These are phyloP conservation scores for Stenopsyche tienmushanensis DNA, from an alignment of 1,140 invertebrate species.

Conservation along the genomic window DNA sequence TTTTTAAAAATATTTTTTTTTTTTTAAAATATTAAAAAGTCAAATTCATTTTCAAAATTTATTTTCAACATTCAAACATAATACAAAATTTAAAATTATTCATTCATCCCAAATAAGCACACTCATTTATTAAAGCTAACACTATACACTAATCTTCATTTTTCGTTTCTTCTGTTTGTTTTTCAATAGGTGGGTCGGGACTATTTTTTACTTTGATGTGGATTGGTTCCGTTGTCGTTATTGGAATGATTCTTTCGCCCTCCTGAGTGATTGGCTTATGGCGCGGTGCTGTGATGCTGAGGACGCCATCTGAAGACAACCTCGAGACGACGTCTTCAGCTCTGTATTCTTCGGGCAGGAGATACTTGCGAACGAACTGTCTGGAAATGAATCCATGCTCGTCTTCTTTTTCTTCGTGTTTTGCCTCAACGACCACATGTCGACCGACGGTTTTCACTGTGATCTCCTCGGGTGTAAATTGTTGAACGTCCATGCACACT, in stretches of 20 bases:
- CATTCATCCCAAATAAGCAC: too few species aligned
- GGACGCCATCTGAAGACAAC: constrained; percentile 71
- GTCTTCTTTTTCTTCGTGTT: constrained; percentile 67
- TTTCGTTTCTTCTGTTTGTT: too few species aligned
- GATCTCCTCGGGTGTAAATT: constrained; percentile 74
- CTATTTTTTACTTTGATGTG: constrained; percentile 10
- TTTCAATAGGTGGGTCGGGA: too few species aligned
- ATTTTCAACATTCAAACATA: too few species aligned
- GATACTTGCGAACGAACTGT: constrained; percentile 69
- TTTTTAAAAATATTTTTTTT: too few species aligned
- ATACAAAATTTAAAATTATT: too few species aligned
- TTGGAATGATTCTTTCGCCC: constrained; percentile 48
- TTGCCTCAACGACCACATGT: constrained; percentile 65
- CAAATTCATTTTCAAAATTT: too few species aligned
- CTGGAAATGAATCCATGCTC: constrained; percentile 62
- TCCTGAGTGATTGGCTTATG: constrained; percentile 49
- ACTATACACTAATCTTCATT: too few species aligned
- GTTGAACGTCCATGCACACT: constrained; percentile 66
- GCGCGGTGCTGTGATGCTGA: constrained; percentile 67
- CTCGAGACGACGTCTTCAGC: constrained; percentile 66
- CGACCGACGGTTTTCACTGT: constrained; percentile 72
- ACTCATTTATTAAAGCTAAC: too few species aligned
- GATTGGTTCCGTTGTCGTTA: constrained; percentile 47
- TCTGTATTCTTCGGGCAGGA: constrained; percentile 64
- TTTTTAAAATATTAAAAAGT: too few species aligned